phyloP scores from a whole-genome alignment of 2,113 vertebrate species.

The Sinosuthora webbiana region DNA sequence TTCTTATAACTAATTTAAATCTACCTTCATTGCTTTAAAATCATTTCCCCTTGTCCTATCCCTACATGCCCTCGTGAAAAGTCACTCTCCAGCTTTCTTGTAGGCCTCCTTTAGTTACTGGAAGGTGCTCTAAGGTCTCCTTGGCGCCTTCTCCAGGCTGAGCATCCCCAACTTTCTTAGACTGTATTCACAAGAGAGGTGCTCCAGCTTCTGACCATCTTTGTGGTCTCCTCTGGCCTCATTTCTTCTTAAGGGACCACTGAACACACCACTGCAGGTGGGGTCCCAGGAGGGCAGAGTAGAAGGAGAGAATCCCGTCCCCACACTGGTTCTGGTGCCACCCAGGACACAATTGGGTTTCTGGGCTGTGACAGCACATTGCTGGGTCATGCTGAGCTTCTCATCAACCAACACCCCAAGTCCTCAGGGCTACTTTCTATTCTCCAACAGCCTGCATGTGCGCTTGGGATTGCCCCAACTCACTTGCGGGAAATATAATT shows the following conservation, averaged over 20 bases:
- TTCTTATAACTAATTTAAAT: neutral
- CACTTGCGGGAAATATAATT: neutral
- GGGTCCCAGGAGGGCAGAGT: neutral
- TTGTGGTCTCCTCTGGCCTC: neutral
- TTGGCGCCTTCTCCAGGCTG: neutral
- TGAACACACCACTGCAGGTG: neutral
- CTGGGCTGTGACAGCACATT: neutral
- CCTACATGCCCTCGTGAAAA: neutral
- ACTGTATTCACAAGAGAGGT: neutral
- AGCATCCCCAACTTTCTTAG: neutral
- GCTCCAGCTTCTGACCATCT: neutral
- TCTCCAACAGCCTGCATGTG: neutral
- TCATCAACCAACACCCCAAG: neutral
- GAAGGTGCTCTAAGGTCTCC: neutral
- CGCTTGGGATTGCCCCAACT: rapidly evolving
- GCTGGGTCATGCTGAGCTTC: neutral
- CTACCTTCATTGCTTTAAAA: neutral
- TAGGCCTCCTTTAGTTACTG: neutral
- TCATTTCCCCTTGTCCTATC: neutral
- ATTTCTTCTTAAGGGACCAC: neutral
- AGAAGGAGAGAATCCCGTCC: neutral
- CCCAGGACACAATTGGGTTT: neutral
- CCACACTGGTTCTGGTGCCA: neutral
- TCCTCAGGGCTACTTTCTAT: neutral
- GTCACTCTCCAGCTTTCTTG: neutral